phyloP scores from a whole-genome alignment of 2,888 invertebrate genomes.

The Eremobia ochroleuca region DNA sequence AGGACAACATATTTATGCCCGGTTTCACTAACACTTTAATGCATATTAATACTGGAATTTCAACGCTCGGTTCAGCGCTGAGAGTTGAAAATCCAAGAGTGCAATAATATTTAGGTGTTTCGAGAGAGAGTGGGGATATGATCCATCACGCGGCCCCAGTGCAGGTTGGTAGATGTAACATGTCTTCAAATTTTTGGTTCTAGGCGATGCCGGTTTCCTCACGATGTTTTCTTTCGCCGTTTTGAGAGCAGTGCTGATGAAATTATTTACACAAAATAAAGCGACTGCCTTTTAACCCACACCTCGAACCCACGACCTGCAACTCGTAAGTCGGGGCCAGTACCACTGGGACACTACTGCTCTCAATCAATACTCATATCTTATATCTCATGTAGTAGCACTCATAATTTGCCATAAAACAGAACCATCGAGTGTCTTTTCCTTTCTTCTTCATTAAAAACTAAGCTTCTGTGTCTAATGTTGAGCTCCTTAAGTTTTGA shows the following conservation, averaged over 20 bases:
- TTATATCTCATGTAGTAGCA: background rate
- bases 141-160: background rate
- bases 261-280: background rate
- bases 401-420: background rate
- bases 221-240: background rate
- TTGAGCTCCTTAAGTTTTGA: too few species aligned
- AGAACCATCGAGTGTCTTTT: background rate
- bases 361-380: too few species aligned
- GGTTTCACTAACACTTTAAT: background rate
- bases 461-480: background rate
- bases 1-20: background rate
- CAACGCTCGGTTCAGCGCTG: too few species aligned
- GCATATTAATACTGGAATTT: background rate
- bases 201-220: background rate
- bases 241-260: background rate
- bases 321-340: background rate
- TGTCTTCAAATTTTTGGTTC: too few species aligned
- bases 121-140: background rate
- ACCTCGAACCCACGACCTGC: background rate
- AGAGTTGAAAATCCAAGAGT: background rate
- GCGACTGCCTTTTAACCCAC: background rate
- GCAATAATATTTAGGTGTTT: background rate
- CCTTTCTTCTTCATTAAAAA: background rate
- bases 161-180: background rate
- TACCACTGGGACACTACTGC: too few species aligned